Conservation (phyloP, 1,140 invertebrate species). For the Holcopasites calliopsidis region DNA sequence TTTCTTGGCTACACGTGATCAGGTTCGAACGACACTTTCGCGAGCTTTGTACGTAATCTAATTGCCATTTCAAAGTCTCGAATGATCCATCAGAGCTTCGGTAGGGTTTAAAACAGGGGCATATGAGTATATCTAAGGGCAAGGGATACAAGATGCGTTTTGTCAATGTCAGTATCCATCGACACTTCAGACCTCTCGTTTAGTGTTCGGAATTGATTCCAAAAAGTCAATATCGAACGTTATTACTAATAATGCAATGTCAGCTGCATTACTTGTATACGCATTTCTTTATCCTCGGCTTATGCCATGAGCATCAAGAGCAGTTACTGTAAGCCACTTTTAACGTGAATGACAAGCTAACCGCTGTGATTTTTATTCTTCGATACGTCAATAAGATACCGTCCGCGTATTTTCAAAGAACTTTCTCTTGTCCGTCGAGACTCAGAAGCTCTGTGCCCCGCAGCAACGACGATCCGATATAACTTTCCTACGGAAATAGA, state of each 20-base stretch:
- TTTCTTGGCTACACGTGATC: slow-evolving; percentile 7
- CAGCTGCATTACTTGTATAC: background rate
- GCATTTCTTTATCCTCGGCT: background rate
- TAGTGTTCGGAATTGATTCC: no score
- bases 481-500: slow-evolving; percentile 58
- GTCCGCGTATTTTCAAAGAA: slow-evolving; percentile 53
- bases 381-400: slow-evolving; percentile 56
- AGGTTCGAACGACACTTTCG: background rate
- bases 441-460: slow-evolving; percentile 29
- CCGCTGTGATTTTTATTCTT: background rate
- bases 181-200: no score
- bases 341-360: background rate
- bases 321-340: background rate
- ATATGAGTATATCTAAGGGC: no score
- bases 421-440: slow-evolving; percentile 19
- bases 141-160: no score
- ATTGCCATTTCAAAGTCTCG: background rate
- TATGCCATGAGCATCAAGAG: background rate
- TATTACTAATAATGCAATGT: no score
- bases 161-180: no score
- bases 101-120: background rate
- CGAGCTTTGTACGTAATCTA: background rate
- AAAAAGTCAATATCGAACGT: no score
- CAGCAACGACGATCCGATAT: slow-evolving; percentile 64
- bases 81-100: slow-evolving; percentile 2